These are phyloP conservation scores for Pseudomyrmex sp. DNA, from an alignment of 1,140 invertebrate species.

Conservation along the genomic window DNA sequence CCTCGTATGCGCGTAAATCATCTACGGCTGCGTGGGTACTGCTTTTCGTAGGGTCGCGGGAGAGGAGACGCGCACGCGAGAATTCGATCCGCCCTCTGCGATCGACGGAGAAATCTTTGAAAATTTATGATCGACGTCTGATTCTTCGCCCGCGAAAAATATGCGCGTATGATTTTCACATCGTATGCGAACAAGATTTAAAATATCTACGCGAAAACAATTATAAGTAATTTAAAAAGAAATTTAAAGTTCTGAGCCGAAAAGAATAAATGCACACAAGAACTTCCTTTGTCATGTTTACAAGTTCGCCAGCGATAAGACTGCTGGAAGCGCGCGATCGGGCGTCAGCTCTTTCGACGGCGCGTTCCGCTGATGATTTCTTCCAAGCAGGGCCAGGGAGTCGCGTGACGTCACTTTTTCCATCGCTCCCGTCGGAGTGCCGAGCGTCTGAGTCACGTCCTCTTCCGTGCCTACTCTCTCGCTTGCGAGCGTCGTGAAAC, in stretches of 20 bases:
- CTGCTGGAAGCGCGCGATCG: constrained; percentile 12
- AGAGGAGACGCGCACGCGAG: constrained; percentile 32
- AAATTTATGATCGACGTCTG: constrained; percentile 31
- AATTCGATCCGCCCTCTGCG: constrained; percentile 25
- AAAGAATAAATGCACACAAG: background rate
- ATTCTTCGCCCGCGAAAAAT: background rate
- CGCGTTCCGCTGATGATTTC: constrained; percentile 82
- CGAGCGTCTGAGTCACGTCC: constrained; percentile 82
- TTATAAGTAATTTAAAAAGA: no score
- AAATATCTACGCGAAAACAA: background rate
- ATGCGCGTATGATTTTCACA: background rate
- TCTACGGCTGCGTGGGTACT: constrained; percentile 40
- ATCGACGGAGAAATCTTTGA: constrained; percentile 29
- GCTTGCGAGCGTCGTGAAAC: constrained; percentile 25
- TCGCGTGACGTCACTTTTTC: constrained; percentile 81
- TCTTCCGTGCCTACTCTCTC: constrained; percentile 63
- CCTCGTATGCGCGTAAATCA: constrained; percentile 59
- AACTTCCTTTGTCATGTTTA: background rate
- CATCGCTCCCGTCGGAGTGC: constrained; percentile 77
- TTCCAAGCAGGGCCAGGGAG: constrained; percentile 76
- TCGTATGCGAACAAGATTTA: background rate
- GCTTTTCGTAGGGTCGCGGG: constrained; percentile 49
- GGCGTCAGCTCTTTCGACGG: background rate
- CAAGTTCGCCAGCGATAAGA: background rate
- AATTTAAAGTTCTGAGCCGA: no score